Base-by-base conservation (phyloP, 2,797 vertebrate genomes). In the Hoplostethus atlanticus region DNA sequence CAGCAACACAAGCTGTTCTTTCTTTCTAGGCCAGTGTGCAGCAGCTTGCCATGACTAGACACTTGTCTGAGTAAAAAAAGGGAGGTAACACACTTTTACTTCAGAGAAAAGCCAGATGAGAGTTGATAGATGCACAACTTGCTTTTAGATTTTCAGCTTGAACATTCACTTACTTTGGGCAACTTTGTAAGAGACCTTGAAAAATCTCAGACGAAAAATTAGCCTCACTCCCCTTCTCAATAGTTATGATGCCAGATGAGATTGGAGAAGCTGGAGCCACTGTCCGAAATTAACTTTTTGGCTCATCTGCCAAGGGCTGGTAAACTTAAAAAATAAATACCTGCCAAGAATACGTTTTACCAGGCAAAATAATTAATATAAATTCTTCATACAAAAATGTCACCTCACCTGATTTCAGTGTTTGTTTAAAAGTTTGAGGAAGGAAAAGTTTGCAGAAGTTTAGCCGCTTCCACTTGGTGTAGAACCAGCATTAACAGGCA, bases 1-100 rank as follows among this genome's bases (percentile, higher is more conserved):
- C 87, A 81, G 89, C 91, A 93, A 94, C 90, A 92, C 90, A 91
- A 89, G 92, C 89, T 92, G 91, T 92, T 93, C 92, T 93, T 92
- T 92, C 81, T 94, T 94, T 95, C 93, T 95, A 90, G 94, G 94
- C 88, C 95, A 94, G 79, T 83, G 81, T 91, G 85, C 81, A 89
- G 85, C 90, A 84, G 88, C 81, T 89, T 83, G 87, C 90, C 83
- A 89, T 92, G 92, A 94, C 92, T 90, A 92, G 91, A 94, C 91
- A 91, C 88, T 82, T 91, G 91, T 91, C 89, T 83, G 79, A 84
- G 86, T 83, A 59, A 57, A 74, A 21, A 79, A 71, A 60, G 73
- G 70, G 88, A 85, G 78, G 87, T 86, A 93, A 89, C 91, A 89
- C 81, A 91, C 88, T 92, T 90, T 87, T 86, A 93, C 89, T 88